These are phyloP conservation scores for Synergus itoensis DNA, from an alignment of 2,888 invertebrate genomes.

Conservation along the genomic window DNA sequence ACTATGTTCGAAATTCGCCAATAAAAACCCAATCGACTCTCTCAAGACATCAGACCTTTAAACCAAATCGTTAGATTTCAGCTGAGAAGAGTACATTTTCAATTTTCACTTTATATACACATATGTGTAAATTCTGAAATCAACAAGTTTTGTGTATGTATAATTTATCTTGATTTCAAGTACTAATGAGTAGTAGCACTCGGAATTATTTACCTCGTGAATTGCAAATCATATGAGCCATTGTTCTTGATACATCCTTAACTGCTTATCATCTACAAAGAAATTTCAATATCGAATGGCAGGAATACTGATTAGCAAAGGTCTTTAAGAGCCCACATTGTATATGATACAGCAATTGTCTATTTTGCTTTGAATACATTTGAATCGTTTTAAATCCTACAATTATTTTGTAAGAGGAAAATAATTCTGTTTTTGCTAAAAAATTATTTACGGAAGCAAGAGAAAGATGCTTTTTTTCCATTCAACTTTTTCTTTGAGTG, in stretches of 20 bases:
- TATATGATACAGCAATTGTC: background rate
- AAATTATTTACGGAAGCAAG: too few relatives aligned
- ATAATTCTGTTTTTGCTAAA: too few relatives aligned
- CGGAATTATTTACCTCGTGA: constrained; percentile 25
- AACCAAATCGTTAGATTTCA: background rate
- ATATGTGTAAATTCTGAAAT: background rate
- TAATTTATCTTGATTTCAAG: background rate
- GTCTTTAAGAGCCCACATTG: background rate
- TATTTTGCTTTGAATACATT: background rate
- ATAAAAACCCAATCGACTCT: background rate
- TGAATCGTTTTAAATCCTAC: background rate
- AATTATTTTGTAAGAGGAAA: too few relatives aligned
- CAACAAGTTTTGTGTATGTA: background rate
- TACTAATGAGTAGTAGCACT: constrained; percentile 1
- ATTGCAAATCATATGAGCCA: constrained; percentile 4
- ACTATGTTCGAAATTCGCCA: background rate
- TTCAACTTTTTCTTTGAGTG: too few relatives aligned
- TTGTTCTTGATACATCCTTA: constrained; percentile 28
- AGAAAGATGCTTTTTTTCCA: too few relatives aligned
- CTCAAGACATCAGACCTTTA: background rate
- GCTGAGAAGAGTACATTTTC: background rate
- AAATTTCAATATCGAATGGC: constrained; percentile 21
- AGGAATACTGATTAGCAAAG: constrained; percentile 26
- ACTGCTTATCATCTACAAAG: constrained; percentile 16
- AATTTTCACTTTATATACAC: background rate